These are phyloP conservation scores for Neuroterus valhalla DNA, from an alignment of 1,140 invertebrate genomes.

Conservation along the genomic window DNA sequence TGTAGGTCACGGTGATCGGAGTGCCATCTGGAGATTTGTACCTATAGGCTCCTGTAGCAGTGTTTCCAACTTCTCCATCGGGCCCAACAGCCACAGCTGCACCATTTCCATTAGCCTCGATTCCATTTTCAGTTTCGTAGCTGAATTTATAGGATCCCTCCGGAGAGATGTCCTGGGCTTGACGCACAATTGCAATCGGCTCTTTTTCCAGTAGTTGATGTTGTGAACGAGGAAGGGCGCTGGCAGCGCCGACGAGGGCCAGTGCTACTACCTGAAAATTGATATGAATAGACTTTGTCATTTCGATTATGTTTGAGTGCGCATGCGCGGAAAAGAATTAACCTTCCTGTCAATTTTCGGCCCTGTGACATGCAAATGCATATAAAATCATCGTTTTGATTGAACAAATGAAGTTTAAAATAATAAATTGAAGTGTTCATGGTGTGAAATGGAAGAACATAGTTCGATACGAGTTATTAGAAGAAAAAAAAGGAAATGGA, in stretches of 20 bases:
- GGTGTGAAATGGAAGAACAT: too few relatives aligned
- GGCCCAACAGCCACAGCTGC: constrained; percentile 72
- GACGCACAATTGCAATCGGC: constrained; percentile 65
- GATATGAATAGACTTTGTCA: constrained; percentile 9
- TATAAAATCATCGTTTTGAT: too few relatives aligned
- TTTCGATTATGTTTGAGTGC: constrained; percentile 26
- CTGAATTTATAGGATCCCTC: constrained; percentile 70
- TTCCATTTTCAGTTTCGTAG: constrained; percentile 81
- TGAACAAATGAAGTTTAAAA: too few relatives aligned
- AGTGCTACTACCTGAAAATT: constrained; percentile 59
- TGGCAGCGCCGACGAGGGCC: constrained; percentile 54
- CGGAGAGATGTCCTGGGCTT: constrained; percentile 62
- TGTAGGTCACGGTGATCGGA: constrained; percentile 73
- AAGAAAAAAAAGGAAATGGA: too few relatives aligned
- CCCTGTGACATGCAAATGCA: too few relatives aligned
- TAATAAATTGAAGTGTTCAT: too few relatives aligned
- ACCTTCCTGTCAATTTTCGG: too few relatives aligned
- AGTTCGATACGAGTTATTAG: too few relatives aligned
- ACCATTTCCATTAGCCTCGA: constrained; percentile 76
- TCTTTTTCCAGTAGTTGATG: constrained; percentile 35
- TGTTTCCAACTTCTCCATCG: constrained; percentile 71
- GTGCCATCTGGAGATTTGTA: constrained; percentile 78
- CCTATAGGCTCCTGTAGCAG: constrained; percentile 73
- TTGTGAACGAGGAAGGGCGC: constrained; percentile 47
- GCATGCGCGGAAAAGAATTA: too few relatives aligned